These are phyloP conservation scores for Plebejus anna DNA, from an alignment of 2,888 invertebrate genomes.

Conservation along the genomic window DNA sequence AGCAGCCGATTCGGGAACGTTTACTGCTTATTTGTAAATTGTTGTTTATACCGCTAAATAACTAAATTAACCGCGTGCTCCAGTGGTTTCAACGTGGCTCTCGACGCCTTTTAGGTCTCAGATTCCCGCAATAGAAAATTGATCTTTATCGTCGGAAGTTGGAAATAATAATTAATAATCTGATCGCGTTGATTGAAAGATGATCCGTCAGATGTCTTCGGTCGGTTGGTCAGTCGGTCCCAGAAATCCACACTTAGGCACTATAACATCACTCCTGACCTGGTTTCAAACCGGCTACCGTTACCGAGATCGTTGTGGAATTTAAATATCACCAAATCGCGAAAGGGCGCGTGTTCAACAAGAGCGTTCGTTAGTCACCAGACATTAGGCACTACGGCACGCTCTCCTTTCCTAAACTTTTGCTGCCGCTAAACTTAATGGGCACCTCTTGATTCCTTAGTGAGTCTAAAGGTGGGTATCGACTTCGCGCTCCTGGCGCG, in stretches of 20 bases:
- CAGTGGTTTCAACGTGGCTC: background rate
- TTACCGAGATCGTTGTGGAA: background rate
- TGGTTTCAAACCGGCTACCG: too few species aligned
- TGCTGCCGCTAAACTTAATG: background rate
- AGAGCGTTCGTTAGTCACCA: background rate
- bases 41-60: background rate
- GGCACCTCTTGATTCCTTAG: background rate
- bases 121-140: too few species aligned
- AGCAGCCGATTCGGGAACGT: conserved; percentile 5
- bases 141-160: too few species aligned
- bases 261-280: too few species aligned
- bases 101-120: too few species aligned
- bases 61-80: background rate
- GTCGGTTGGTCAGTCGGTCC: too few species aligned
- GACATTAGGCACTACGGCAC: conserved; percentile 10
- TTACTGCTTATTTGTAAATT: conserved; percentile 8
- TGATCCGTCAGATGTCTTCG: too few species aligned
- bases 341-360: background rate
- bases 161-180: too few species aligned
- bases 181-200: too few species aligned
- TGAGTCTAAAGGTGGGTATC: background rate
- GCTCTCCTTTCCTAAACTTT: background rate
- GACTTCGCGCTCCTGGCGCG: too few species aligned
- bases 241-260: too few species aligned
- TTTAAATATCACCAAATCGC: background rate